A percentile compares a stretch with the other conserved stretches of the same genome.
phyloP scores from a whole-genome alignment of 1,140 invertebrate genomes.

The Limonius californicus region DNA sequence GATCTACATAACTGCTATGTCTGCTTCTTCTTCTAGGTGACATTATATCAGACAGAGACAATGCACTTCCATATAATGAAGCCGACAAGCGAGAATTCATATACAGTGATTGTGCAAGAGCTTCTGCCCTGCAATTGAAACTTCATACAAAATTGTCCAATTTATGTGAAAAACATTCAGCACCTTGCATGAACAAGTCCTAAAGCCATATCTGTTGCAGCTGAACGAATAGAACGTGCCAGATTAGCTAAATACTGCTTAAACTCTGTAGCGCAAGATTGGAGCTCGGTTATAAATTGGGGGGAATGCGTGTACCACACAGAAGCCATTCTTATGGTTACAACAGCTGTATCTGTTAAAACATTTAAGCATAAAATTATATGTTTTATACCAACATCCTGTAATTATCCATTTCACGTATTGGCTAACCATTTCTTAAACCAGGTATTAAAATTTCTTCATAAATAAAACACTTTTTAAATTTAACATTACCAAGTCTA shows the following conservation, averaged over 20 bases:
- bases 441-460: too few relatives aligned
- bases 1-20: slow-evolving; percentile 38
- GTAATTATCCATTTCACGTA: too few relatives aligned
- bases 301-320: slow-evolving; percentile 92
- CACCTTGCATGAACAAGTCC: slow-evolving; percentile 75
- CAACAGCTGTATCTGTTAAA: slow-evolving; percentile 41
- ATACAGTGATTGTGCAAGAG: slow-evolving; percentile 52
- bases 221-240: slow-evolving; percentile 77
- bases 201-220: slow-evolving; percentile 90
- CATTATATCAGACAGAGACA: slow-evolving; percentile 39
- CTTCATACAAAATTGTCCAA: background rate
- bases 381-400: background rate
- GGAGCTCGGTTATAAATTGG: slow-evolving; percentile 78
- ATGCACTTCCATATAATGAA: slow-evolving; percentile 43
- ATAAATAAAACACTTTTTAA: too few relatives aligned
- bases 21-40: slow-evolving; percentile 43
- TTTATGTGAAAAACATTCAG: too few relatives aligned
- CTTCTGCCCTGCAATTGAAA: slow-evolving; percentile 44
- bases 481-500: too few relatives aligned
- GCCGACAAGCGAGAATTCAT: slow-evolving; percentile 53
- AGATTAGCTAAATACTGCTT: slow-evolving; percentile 68
- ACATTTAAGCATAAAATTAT: background rate
- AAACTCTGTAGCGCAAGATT: slow-evolving; percentile 74
- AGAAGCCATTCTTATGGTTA: slow-evolving; percentile 76
- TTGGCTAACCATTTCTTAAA: too few relatives aligned